Percentiles rank a stretch among this genome's conserved stretches.
Evolutionary conservation across 2,888 invertebrate genomes (phyloP).

Genomic region (Homarus gammarus): DNA sequence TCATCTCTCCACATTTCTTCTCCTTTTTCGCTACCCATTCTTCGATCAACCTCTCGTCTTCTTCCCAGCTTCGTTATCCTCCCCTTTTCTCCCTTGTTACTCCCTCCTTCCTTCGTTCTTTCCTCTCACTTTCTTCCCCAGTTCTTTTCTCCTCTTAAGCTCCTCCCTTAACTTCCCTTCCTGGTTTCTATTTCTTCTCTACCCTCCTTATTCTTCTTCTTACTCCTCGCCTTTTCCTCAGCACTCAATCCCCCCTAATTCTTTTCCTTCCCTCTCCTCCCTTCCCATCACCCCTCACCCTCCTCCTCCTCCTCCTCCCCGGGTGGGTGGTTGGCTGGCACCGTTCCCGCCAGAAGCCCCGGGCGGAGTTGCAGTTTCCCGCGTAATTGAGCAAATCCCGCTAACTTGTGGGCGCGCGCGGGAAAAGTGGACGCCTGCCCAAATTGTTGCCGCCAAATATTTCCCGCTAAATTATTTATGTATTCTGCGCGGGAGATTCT

Average conservation of each 20-base stretch:
- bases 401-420: constrained; percentile 45
- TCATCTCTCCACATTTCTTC: no score
- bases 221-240: neutral
- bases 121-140: no score
- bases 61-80: no score
- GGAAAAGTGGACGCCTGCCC: constrained; percentile 28
- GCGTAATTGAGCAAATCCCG: constrained; percentile 58
- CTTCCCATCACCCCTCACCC: neutral
- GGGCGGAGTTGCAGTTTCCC: constrained; percentile 55
- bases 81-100: no score
- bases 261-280: neutral
- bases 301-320: neutral
- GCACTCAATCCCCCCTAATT: neutral
- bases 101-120: no score
- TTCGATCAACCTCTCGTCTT: no score
- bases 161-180: no score
- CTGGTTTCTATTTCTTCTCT: no score
- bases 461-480: neutral
- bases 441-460: constrained; percentile 28
- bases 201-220: no score
- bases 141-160: no score
- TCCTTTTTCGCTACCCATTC: no score
- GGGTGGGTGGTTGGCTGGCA: neutral
- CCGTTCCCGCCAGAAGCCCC: neutral
- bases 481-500: neutral